A percentile compares a stretch with the other conserved stretches of the same genome.
phyloP scores from a whole-genome alignment of 2,797 vertebrate genomes.

The Pristis pectinata region DNA sequence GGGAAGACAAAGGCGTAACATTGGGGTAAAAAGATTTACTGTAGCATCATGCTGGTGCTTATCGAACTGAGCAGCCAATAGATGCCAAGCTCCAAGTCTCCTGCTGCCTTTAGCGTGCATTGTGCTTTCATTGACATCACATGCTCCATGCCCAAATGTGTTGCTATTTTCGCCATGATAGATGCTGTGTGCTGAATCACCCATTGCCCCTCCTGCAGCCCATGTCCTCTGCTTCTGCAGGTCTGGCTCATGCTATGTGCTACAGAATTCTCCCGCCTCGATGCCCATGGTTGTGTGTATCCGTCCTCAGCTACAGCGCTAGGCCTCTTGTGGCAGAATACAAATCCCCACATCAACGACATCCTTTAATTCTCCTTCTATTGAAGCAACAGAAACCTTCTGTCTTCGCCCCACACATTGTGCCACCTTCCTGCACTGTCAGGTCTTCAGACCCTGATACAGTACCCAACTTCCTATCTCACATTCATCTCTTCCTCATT shows the following conservation, averaged over 20 bases:
- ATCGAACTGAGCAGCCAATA: slow-evolving; percentile 19
- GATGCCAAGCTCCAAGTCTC: neutral
- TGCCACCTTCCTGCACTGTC: neutral
- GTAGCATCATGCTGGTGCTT: neutral
- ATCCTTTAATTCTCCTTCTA: neutral
- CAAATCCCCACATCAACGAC: neutral
- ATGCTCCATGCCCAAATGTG: neutral
- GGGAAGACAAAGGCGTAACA: neutral
- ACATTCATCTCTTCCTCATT: slow-evolving; percentile 41
- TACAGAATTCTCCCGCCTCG: neutral
- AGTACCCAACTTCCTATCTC: no score
- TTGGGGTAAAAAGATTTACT: neutral
- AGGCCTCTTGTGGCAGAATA: neutral
- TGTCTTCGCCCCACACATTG: neutral
- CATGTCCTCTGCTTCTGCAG: neutral
- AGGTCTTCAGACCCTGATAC: neutral
- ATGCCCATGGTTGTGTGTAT: neutral
- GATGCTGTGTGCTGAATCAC: neutral
- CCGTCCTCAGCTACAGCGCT: neutral
- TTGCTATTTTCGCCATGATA: slow-evolving; percentile 16
- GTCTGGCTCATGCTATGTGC: neutral
- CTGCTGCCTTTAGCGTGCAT: neutral
- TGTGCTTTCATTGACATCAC: slow-evolving; percentile 12
- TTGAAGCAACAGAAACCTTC: neutral
- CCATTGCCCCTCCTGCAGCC: neutral